Percentiles rank a stretch among this genome's conserved stretches.
Conservation (phyloP, 2,113 vertebrate genomes). For the Bubo blakistoni region DNA sequence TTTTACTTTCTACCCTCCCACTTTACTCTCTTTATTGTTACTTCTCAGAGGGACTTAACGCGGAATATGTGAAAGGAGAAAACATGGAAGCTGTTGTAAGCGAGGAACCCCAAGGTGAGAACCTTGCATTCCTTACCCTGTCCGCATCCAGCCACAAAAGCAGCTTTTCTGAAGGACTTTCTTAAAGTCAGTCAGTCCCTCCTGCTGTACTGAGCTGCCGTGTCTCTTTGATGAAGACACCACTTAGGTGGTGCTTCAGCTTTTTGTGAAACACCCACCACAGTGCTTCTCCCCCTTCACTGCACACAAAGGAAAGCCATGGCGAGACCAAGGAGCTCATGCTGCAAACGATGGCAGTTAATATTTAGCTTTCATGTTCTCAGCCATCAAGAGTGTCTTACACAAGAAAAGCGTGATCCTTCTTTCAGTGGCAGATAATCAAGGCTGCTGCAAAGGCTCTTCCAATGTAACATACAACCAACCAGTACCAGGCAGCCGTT, state of each 20-base stretch:
- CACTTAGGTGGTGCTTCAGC: background rate
- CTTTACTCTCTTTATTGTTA: constrained; percentile 13
- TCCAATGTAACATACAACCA: background rate
- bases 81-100: constrained; percentile 86
- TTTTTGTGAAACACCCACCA: background rate
- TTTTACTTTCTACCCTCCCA: background rate
- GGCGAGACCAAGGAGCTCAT: background rate
- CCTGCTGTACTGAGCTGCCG: accelerated
- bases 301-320: background rate
- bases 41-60: constrained; percentile 86
- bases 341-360: background rate
- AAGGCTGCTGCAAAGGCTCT: background rate
- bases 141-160: background rate
- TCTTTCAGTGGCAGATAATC: background rate
- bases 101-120: constrained; percentile 91
- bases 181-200: background rate
- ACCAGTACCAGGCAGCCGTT: background rate
- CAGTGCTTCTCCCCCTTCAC: background rate
- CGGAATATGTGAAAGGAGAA: constrained; percentile 87
- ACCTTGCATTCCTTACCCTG: background rate
- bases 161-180: background rate
- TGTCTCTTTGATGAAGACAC: background rate
- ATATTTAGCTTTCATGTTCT: background rate
- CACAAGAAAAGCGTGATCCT: background rate
- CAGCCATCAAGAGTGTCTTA: background rate